Conservation (phyloP, 1,140 invertebrate species). For the Drosophila sturtevanti region DNA sequence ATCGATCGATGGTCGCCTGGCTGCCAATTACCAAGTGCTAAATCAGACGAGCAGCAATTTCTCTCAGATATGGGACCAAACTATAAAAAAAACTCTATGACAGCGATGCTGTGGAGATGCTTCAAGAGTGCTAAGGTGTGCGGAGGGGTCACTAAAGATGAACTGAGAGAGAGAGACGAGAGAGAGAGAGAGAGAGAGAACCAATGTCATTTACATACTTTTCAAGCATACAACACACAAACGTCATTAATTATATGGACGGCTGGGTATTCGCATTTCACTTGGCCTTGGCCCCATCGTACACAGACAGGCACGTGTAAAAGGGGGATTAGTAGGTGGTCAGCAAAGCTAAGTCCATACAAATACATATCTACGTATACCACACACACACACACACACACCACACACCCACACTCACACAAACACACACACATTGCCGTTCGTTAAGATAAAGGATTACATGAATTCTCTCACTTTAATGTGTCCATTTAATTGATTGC, state of each 20-base stretch:
- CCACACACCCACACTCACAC: not conserved
- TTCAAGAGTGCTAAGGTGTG: not conserved
- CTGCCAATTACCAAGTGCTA: constrained; percentile 72
- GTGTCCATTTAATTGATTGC: constrained; percentile 6
- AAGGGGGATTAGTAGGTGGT: constrained; percentile 52
- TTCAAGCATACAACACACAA: constrained; percentile 17
- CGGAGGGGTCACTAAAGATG: not conserved
- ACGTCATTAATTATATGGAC: constrained; percentile 50
- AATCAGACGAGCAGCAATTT: constrained; percentile 48
- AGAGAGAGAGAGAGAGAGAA: too few relatives aligned
- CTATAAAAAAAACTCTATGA: not conserved
- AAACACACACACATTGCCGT: not conserved
- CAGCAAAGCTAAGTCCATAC: constrained; percentile 35
- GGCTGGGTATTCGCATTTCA: constrained; percentile 17
- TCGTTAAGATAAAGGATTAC: constrained; percentile 33
- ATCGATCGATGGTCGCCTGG: constrained; percentile 70
- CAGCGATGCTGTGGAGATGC: not conserved
- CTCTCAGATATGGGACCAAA: not conserved
- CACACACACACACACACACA: not conserved
- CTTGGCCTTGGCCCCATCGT: constrained; percentile 5
- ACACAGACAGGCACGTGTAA: constrained; percentile 40
- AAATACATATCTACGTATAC: constrained; percentile 30
- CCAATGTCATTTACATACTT: constrained; percentile 29
- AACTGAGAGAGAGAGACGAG: too few relatives aligned
- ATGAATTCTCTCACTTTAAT: constrained; percentile 21